Base-by-base conservation (phyloP, 2,113 vertebrate genomes). In the Lophius piscatorius region DNA sequence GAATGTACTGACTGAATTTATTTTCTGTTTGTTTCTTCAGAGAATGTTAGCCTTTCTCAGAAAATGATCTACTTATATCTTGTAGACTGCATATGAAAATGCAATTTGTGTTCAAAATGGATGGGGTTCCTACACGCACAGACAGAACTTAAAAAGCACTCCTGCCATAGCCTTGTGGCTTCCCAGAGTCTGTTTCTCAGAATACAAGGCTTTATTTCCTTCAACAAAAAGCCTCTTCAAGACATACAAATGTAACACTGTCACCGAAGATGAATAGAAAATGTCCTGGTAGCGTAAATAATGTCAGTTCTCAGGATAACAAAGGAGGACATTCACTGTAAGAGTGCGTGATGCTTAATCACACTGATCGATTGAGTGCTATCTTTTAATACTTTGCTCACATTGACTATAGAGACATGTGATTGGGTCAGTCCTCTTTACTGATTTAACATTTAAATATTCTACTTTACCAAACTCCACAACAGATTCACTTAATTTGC, bases 1-100 rank as follows among this genome's bases (percentile, higher is more conserved):
- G 13, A 7, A 34, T 13, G 26, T 26, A 3, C 9, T 3, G 1
- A 4, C 12, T 17, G 4, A 38, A 59, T 34, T n/a, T 56, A 20
- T 20, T 42, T 12, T 51, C 20, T 7, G 9, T 26, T 40, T 28
- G 34, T 10, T 3, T 36, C 17, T 46, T 2, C 29, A 45, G 22
- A 10, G 7, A 33, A 40, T 24, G 8, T 31, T n/a, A 46, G 28
- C 8, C 24, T 61, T 33, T 16, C 24, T 21, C 1, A 1, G 0
- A 22, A 17, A 8, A 17, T 22, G 17, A 33, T 13, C 20, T 35
- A 6, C 22, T 48, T 26, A 47, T 35, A 55, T 35, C 33, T 9
- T 2, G 13, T 35, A 47, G 31, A 48, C 41, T 35, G 48, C 44
- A 55, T 17, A 4, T 22, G 26, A 40, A 55, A 36, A 63, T 29